Conservation (phyloP, 2,113 vertebrate genomes). For the Hoplias malabaricus region DNA sequence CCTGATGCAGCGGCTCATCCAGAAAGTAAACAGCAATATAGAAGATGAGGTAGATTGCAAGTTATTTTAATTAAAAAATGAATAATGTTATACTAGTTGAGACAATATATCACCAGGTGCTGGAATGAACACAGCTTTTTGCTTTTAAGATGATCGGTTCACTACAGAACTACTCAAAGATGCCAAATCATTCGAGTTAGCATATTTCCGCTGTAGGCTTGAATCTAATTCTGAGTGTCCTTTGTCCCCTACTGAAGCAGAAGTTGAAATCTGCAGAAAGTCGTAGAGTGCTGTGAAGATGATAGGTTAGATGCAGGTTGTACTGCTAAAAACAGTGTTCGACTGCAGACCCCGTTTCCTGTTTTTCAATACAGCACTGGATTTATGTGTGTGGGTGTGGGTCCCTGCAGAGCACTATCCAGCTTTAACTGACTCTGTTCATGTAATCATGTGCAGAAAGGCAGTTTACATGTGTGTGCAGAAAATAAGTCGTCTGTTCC, state of each 20-base stretch:
- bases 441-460: conserved; percentile 2
- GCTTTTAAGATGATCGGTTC: background rate
- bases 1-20: too few relatives aligned
- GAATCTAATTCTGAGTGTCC: background rate
- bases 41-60: too few relatives aligned
- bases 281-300: background rate
- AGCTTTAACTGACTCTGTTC: background rate
- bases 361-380: conserved; percentile 47
- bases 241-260: background rate
- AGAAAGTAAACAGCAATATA: too few relatives aligned
- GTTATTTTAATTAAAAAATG: too few relatives aligned
- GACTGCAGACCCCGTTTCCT: conserved; percentile 49
- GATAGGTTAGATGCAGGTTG: conserved; percentile 38
- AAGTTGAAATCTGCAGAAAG: background rate
- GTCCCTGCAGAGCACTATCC: background rate
- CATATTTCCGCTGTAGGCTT: background rate
- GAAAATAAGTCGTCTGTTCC: background rate
- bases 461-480: background rate
- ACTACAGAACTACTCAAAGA: background rate
- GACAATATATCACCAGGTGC: too few relatives aligned
- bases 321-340: conserved; percentile 37
- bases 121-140: background rate
- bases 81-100: too few relatives aligned
- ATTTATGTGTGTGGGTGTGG: conserved; percentile 21
- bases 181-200: background rate